These are phyloP conservation scores for Antigone vipio DNA, from an alignment of 2,113 vertebrate genomes.

Conservation along the genomic window DNA sequence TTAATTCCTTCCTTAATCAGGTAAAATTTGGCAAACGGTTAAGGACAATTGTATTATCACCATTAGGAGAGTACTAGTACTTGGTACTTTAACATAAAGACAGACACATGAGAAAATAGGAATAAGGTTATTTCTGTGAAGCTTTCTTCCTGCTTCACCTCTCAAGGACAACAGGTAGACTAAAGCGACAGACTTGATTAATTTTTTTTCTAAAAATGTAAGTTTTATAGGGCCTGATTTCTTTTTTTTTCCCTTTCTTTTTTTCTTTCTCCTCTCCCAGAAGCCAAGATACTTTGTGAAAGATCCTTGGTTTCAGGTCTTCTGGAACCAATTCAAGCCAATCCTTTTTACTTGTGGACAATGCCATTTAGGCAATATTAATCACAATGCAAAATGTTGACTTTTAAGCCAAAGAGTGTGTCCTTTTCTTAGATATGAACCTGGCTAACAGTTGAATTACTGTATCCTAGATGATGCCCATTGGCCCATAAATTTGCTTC, in stretches of 20 bases:
- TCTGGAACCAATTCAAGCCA: neutral
- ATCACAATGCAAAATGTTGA: neutral
- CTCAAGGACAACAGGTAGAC: neutral
- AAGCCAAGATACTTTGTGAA: neutral
- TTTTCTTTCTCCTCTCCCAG: accelerated
- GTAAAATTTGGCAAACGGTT: neutral
- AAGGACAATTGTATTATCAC: neutral
- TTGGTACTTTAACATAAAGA: neutral
- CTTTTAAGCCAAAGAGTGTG: neutral
- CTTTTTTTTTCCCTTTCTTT: too few species aligned
- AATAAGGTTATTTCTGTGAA: neutral
- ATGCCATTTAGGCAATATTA: neutral
- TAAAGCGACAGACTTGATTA: neutral
- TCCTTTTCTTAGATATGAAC: neutral
- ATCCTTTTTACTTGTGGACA: neutral
- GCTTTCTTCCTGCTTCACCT: neutral
- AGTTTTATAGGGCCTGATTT: neutral
- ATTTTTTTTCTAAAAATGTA: neutral
- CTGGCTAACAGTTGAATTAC: neutral
- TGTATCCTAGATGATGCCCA: neutral
- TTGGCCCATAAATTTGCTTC: neutral
- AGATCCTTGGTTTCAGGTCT: neutral
- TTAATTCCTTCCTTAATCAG: neutral
- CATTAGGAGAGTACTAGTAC: neutral
- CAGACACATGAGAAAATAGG: neutral